Percentiles rank a stretch among this genome's conserved stretches.
Evolutionary conservation across 2,888 invertebrate species (phyloP).

Genomic region (Tetanocera ferruginea): DNA sequence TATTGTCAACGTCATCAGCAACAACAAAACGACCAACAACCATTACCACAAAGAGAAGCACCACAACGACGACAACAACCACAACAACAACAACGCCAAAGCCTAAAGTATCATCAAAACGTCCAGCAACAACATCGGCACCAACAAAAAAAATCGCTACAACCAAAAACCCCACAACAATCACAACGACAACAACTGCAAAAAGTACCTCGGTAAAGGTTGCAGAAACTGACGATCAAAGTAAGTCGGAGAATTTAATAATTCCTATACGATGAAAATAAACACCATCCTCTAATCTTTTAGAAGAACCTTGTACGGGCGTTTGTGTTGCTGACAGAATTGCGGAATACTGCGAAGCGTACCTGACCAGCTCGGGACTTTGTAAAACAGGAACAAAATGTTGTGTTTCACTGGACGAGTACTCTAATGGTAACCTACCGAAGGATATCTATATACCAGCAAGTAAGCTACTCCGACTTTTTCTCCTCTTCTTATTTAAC

Average conservation of each 20-base stretch:
- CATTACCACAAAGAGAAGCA: conserved; percentile 58
- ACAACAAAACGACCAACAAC: conserved; percentile 59
- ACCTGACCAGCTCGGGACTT: conserved; percentile 79
- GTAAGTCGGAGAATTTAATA: conserved; percentile 52
- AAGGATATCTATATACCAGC: conserved; percentile 82
- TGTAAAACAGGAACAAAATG: conserved; percentile 84
- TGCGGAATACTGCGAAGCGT: conserved; percentile 89
- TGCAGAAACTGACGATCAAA: conserved; percentile 49
- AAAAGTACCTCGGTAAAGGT: conserved; percentile 57
- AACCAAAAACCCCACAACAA: conserved; percentile 58
- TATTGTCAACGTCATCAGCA: conserved; percentile 58
- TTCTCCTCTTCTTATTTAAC: conserved; percentile 40
- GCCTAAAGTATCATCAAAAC: conserved; percentile 55
- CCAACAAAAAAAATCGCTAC: conserved; percentile 55
- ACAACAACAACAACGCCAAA: conserved; percentile 62
- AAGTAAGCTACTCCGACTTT: conserved; percentile 62
- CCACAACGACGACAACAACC: conserved; percentile 56
- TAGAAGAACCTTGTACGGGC: conserved; percentile 76
- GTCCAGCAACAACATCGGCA: conserved; percentile 50
- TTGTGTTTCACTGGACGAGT: conserved; percentile 84
- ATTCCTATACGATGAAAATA: background rate
- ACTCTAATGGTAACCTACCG: conserved; percentile 77
- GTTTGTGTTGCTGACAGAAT: conserved; percentile 87
- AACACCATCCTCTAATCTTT: background rate
- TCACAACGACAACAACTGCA: conserved; percentile 51